phyloP scores from a whole-genome alignment of 2,113 vertebrate genomes.

The Oreochromis aureus region DNA sequence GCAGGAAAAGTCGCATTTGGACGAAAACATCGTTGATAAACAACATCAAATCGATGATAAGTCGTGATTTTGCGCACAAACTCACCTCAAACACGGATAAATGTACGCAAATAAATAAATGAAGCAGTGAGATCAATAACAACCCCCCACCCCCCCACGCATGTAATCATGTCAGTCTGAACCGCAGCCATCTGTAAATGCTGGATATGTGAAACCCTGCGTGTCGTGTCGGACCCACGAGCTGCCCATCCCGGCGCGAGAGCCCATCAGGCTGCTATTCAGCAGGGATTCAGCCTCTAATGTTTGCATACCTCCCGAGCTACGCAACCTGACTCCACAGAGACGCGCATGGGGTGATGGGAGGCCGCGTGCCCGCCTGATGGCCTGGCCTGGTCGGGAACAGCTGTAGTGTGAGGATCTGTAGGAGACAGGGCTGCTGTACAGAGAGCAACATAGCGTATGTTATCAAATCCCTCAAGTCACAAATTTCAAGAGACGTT shows the following conservation, averaged over 20 bases:
- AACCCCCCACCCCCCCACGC: neutral
- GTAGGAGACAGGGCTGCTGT: neutral
- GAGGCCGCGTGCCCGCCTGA: neutral
- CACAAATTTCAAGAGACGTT: neutral
- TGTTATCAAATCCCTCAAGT: neutral
- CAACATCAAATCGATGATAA: neutral
- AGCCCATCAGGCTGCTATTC: conserved; percentile 22
- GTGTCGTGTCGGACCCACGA: neutral
- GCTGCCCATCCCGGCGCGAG: conserved; percentile 8
- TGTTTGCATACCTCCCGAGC: conserved; percentile 51
- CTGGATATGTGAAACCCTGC: neutral
- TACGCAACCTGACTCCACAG: conserved; percentile 40
- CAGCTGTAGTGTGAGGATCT: neutral
- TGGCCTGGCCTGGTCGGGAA: neutral
- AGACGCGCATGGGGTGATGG: conserved; percentile 8
- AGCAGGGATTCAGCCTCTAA: conserved; percentile 17
- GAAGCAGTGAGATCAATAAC: neutral
- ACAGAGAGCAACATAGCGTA: neutral
- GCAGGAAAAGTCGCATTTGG: neutral
- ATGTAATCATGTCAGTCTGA: neutral
- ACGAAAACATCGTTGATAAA: neutral
- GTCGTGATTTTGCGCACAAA: neutral
- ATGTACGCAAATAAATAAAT: neutral
- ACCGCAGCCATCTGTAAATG: neutral
- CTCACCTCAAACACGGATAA: neutral